These are phyloP conservation scores for Pristionchus pacificus DNA, from an alignment of 1,140 invertebrate genomes.

Conservation along the genomic window DNA sequence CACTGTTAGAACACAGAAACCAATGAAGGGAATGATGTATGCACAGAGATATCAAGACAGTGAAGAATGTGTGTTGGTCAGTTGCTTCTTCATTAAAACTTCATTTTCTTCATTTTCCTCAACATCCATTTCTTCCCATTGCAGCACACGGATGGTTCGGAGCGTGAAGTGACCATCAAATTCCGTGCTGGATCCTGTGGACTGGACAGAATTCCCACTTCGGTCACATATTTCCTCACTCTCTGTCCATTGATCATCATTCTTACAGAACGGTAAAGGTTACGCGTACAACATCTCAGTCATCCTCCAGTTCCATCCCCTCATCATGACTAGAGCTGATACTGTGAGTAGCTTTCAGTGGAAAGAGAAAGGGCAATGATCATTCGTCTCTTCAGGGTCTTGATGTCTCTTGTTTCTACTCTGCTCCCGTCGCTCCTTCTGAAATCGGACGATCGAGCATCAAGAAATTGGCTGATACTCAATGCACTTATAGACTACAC, in stretches of 20 bases:
- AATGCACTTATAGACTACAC: conserved; percentile 46
- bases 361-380: conserved; percentile 2
- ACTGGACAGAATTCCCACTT: conserved; percentile 43
- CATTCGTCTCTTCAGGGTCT: conserved; percentile 24
- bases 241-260: neutral
- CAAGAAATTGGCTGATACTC: conserved; percentile 40
- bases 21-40: conserved; percentile 52
- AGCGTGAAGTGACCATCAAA: conserved; percentile 46
- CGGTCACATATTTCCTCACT: conserved; percentile 24
- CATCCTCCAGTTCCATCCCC: conserved; percentile 55
- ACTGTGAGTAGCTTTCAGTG: conserved; percentile 19
- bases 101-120: too few species aligned
- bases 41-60: conserved; percentile 53
- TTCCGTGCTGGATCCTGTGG: conserved; percentile 52
- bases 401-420: conserved; percentile 42
- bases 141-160: conserved; percentile 24
- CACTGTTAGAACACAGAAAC: conserved; percentile 51
- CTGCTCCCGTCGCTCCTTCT: conserved; percentile 35
- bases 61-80: conserved; percentile 38
- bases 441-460: conserved; percentile 39
- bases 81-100: too few species aligned
- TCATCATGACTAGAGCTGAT: conserved; percentile 53
- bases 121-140: too few species aligned
- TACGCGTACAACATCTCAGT: conserved; percentile 55
- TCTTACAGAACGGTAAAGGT: conserved; percentile 45